Evolutionary conservation across 2,888 invertebrate genomes (phyloP).

Genomic region (Sepioteuthis lessoniana): DNA sequence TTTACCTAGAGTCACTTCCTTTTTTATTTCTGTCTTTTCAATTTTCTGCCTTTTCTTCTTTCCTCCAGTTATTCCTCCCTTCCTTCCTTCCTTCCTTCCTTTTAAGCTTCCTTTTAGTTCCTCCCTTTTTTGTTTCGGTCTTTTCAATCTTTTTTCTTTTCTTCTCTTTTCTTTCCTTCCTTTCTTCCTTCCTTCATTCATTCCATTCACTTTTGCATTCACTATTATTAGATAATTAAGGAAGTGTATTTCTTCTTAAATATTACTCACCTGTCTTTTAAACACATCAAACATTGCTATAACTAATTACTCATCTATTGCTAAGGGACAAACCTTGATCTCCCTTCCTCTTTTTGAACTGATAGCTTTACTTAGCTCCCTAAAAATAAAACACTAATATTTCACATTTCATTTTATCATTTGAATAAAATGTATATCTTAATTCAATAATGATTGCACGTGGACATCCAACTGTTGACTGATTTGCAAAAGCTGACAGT

Average conservation of each 20-base stretch:
- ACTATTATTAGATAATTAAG: background rate
- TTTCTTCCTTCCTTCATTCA: background rate
- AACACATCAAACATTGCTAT: background rate
- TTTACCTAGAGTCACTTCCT: background rate
- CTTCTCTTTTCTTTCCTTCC: background rate
- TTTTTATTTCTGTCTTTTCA: background rate
- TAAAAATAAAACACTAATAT: background rate
- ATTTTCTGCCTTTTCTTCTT: background rate
- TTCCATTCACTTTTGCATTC: background rate
- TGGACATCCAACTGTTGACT: no score
- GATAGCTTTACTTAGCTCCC: background rate
- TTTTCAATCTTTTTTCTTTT: background rate
- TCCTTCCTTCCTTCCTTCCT: background rate
- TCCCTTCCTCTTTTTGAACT: background rate
- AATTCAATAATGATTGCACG: no score
- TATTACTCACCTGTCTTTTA: background rate
- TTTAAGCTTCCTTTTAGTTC: background rate
- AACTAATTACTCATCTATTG: background rate
- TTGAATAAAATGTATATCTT: no score
- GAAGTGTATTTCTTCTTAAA: background rate
- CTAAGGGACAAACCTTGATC: background rate
- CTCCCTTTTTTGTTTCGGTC: background rate
- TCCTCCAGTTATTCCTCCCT: background rate
- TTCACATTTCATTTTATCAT: no score
- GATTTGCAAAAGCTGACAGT: no score